phyloP scores from a whole-genome alignment of 2,113 vertebrate genomes.

The Chiloscyllium plagiosum region DNA sequence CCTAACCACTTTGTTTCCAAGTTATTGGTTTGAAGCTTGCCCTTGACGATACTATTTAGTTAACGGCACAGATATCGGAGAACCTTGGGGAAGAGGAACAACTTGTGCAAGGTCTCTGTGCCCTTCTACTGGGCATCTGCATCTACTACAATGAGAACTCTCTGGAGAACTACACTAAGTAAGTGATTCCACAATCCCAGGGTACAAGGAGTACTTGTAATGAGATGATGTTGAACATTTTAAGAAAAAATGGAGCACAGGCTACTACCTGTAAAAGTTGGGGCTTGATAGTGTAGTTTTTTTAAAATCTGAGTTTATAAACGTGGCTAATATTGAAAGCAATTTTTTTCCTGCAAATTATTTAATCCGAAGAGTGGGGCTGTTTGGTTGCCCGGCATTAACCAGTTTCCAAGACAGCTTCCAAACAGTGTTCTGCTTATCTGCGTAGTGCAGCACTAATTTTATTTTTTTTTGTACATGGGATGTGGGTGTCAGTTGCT shows the following conservation, averaged over 20 bases:
- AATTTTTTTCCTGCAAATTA: neutral
- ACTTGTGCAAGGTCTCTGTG: slow-evolving; percentile 90
- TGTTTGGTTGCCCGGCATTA: neutral
- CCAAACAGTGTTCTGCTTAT: neutral
- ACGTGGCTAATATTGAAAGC: neutral
- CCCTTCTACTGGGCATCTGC: slow-evolving; percentile 87
- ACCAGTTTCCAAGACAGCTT: no score
- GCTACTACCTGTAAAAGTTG: neutral
- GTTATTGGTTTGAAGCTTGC: neutral
- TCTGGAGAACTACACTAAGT: slow-evolving; percentile 90
- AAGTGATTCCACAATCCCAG: slow-evolving; percentile 44
- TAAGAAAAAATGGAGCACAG: neutral
- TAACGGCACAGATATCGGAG: slow-evolving; percentile 95
- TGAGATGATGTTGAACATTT: neutral
- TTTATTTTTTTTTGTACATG: no score
- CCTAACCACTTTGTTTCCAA: slow-evolving; percentile 7
- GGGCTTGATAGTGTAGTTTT: no score
- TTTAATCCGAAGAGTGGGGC: neutral
- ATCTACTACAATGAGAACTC: slow-evolving; percentile 98
- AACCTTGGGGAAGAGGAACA: slow-evolving; percentile 94
- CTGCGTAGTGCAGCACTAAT: neutral
- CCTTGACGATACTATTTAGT: slow-evolving; percentile 71
- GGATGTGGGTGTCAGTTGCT: no score
- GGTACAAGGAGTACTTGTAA: neutral
- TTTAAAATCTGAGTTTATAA: neutral